Conservation (phyloP, 2,113 vertebrate species). For the Craseonycteris thonglongyai region DNA sequence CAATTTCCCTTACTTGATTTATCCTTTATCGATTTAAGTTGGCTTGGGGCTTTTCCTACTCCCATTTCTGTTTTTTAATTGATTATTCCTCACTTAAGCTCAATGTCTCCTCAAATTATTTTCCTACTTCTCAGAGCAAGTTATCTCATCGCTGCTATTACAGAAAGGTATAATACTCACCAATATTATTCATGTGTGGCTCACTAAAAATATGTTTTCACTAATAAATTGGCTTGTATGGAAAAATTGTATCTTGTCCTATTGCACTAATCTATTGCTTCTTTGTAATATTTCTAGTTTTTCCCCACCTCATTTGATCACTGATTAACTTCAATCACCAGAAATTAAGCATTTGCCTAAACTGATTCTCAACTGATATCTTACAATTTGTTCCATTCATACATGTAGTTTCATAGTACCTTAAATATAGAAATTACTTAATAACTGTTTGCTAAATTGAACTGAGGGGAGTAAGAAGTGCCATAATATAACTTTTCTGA, state of each 20-base stretch:
- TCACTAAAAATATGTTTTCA: neutral
- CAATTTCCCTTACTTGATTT: neutral
- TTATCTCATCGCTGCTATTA: neutral
- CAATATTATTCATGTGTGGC: neutral
- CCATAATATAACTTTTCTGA: neutral
- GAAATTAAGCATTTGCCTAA: neutral
- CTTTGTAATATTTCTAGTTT: neutral
- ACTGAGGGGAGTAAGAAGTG: neutral
- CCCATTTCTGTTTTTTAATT: neutral
- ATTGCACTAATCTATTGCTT: neutral
- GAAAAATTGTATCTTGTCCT: neutral
- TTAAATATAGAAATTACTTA: constrained; percentile 10
- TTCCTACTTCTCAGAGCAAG: neutral
- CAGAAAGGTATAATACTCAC: neutral
- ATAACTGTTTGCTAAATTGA: neutral
- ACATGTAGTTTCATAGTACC: neutral
- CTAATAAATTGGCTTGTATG: neutral
- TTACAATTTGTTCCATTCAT: neutral
- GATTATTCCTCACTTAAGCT: neutral
- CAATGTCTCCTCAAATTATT: neutral
- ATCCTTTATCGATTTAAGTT: neutral
- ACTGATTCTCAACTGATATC: neutral
- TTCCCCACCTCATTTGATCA: neutral
- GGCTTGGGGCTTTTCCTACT: neutral
- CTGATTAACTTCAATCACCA: neutral